A percentile compares a stretch with the other conserved stretches of the same genome.
phyloP scores from a whole-genome alignment of 2,797 vertebrate genomes.

The Urophycis tenuis region DNA sequence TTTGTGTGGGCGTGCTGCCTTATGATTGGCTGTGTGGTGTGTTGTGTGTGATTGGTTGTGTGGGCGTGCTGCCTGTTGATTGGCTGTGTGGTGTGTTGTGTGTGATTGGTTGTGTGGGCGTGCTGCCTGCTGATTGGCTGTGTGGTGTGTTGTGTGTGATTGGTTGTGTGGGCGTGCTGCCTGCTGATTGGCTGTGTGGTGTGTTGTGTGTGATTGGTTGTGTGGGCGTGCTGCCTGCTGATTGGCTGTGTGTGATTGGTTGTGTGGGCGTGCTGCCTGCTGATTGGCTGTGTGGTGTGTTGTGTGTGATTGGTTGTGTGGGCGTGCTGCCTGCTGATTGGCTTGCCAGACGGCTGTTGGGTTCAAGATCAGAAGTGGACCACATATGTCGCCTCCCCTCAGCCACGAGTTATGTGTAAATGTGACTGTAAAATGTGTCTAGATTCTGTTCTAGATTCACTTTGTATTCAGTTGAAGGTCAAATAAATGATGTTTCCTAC shows the following conservation, averaged over 20 bases:
- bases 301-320: conserved; percentile 5
- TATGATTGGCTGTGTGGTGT: neutral
- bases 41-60: too few species aligned
- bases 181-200: neutral
- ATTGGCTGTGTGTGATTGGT: conserved; percentile 1
- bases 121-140: neutral
- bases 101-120: too few species aligned
- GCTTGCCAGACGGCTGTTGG: neutral
- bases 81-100: too few species aligned
- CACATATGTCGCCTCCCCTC: neutral
- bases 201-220: conserved; percentile 1
- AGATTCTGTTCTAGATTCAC: too few species aligned
- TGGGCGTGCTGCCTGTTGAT: neutral
- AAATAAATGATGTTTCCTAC: too few species aligned
- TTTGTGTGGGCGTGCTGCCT: neutral
- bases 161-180: too few species aligned
- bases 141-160: conserved; percentile 5
- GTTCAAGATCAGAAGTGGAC: neutral
- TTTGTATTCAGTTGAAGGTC: too few species aligned
- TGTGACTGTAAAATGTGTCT: too few species aligned
- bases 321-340: neutral
- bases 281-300: neutral
- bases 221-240: too few species aligned
- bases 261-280: too few species aligned
- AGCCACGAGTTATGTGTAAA: too few species aligned